Percentiles rank a stretch among this genome's conserved stretches.
Conservation (phyloP, 2,113 vertebrate genomes). For the Bubo scandiacus region DNA sequence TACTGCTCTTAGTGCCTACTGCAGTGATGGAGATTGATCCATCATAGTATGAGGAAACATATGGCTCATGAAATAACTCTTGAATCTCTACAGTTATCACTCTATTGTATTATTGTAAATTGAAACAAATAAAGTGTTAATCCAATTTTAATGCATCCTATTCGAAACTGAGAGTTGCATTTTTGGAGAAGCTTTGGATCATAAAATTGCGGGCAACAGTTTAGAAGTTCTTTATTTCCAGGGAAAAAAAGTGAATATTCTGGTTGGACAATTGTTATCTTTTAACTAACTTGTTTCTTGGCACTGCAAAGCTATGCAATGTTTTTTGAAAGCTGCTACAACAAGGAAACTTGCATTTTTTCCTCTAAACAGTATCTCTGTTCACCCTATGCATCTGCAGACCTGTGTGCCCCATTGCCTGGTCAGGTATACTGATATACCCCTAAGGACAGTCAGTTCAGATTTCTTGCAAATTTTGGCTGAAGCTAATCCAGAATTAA, state of each 20-base stretch:
- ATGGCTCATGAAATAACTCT: not conserved
- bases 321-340: not conserved
- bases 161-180: not conserved
- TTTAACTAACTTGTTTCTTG: not conserved
- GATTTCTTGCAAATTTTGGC: not conserved
- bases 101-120: not conserved
- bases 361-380: not conserved
- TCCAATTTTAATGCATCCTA: not conserved
- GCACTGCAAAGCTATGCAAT: not conserved
- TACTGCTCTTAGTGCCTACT: not conserved
- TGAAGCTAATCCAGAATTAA: not conserved
- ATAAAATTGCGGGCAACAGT: not conserved
- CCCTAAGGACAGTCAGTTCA: not conserved
- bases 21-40: slow-evolving; percentile 11
- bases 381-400: not conserved
- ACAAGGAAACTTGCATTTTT: not conserved
- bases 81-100: not conserved
- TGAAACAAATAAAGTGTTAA: not conserved
- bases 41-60: not conserved
- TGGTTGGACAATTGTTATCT: not conserved
- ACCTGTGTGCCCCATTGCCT: not conserved
- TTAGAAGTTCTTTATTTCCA: not conserved
- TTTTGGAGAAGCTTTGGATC: not conserved
- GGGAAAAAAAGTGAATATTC: not conserved
- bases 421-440: not conserved